Percentiles rank a stretch among this genome's conserved stretches.
Evolutionary conservation across 2,113 vertebrate species (phyloP).

Genomic region (Platichthys stellatus): DNA sequence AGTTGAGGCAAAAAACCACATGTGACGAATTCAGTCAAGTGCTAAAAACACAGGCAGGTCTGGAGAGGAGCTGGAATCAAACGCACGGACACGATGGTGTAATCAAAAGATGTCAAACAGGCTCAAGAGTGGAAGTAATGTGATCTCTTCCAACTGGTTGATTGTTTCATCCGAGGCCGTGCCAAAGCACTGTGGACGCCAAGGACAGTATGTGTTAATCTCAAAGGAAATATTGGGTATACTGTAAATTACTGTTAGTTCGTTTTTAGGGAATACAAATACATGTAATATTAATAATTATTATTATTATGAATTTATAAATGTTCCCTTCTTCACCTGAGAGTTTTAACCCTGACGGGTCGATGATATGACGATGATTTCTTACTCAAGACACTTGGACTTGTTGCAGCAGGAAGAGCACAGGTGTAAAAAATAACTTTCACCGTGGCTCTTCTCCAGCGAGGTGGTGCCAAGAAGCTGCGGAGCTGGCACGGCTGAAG

Average conservation of each 20-base stretch:
- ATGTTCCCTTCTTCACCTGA: not conserved
- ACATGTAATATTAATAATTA: no score
- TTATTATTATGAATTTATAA: no score
- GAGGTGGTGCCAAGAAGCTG: not conserved
- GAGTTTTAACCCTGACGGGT: not conserved
- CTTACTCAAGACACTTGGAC: slow-evolving; percentile 19
- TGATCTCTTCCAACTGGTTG: not conserved
- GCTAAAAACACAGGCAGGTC: slow-evolving; percentile 23
- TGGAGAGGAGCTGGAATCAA: slow-evolving; percentile 27
- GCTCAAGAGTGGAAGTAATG: slow-evolving; percentile 21
- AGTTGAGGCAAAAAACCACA: slow-evolving; percentile 6
- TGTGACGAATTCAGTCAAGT: slow-evolving; percentile 44
- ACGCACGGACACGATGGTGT: slow-evolving; percentile 5
- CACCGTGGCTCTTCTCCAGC: slow-evolving; percentile 14
- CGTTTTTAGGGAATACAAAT: not conserved
- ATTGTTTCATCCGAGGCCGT: slow-evolving; percentile 1
- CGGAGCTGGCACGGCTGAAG: not conserved
- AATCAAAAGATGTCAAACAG: slow-evolving; percentile 26
- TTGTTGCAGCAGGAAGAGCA: slow-evolving; percentile 44
- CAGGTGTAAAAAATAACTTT: slow-evolving; percentile 31
- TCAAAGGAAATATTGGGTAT: not conserved
- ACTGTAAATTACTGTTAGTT: not conserved
- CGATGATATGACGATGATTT: not conserved
- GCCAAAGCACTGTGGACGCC: not conserved
- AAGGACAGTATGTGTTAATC: not conserved